A percentile compares a stretch with the other conserved stretches of the same genome.
Evolutionary conservation across 2,797 vertebrate genomes (phyloP).

Genomic region (Perdix hodgsoniae): DNA sequence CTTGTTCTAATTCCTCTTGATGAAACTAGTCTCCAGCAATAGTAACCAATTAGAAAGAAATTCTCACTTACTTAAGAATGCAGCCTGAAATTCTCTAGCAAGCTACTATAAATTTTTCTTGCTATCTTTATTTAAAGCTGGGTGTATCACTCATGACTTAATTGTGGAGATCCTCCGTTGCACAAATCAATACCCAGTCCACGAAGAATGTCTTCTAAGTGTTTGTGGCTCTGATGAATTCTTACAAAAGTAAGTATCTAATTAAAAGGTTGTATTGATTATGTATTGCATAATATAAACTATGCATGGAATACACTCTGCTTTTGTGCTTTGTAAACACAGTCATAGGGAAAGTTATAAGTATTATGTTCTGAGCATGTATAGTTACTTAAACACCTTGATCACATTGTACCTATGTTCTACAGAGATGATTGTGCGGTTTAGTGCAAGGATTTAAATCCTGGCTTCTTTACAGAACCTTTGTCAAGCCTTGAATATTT

Average conservation of each 20-base stretch:
- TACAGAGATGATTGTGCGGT: background rate
- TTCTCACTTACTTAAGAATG: background rate
- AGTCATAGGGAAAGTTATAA: background rate
- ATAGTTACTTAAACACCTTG: background rate
- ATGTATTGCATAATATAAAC: background rate
- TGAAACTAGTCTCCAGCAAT: slow-evolving; percentile 65
- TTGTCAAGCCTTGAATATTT: background rate
- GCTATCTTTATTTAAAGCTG: slow-evolving; percentile 76
- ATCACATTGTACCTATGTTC: accelerated
- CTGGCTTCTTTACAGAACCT: background rate
- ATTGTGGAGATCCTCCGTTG: slow-evolving; percentile 66
- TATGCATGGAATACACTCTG: background rate
- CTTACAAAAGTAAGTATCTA: slow-evolving; percentile 71
- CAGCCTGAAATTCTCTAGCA: slow-evolving; percentile 29
- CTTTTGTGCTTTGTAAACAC: background rate
- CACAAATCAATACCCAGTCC: slow-evolving; percentile 45
- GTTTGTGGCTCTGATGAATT: slow-evolving; percentile 74
- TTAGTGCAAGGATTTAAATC: background rate
- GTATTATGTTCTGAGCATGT: background rate
- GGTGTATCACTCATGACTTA: slow-evolving; percentile 74
- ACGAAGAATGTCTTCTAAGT: slow-evolving; percentile 61
- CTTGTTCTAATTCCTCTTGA: slow-evolving; percentile 61
- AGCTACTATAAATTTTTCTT: slow-evolving; percentile 51
- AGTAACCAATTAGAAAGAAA: background rate
- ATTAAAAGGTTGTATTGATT: background rate